These are phyloP conservation scores for Metalampra italica DNA, from an alignment of 2,888 invertebrate genomes.

Conservation along the genomic window DNA sequence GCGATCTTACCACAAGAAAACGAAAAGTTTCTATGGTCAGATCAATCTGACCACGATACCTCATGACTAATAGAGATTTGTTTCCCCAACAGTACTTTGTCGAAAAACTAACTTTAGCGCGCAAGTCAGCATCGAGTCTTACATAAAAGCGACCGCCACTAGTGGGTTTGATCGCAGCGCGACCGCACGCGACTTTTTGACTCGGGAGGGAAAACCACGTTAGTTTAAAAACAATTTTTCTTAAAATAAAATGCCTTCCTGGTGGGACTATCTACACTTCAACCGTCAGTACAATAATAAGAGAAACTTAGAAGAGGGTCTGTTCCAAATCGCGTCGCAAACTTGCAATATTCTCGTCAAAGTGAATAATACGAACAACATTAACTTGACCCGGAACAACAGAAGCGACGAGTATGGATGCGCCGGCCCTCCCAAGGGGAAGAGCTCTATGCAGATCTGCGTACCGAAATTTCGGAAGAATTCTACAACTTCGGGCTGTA, in stretches of 20 bases:
- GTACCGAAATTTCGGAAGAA: slow-evolving; percentile 76
- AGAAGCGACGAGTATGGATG: slow-evolving; percentile 81
- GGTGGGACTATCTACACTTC: slow-evolving; percentile 80
- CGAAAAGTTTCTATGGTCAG: no score
- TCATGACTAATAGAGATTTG: slow-evolving; percentile 13
- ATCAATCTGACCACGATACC: no score
- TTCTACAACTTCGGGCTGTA: slow-evolving; percentile 74
- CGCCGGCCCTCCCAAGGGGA: slow-evolving; percentile 60
- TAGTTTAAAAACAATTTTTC: not conserved
- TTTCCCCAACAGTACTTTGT: slow-evolving; percentile 29
- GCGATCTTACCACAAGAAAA: no score
- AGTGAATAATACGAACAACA: slow-evolving; percentile 87
- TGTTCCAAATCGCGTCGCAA: slow-evolving; percentile 88
- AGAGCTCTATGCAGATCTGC: slow-evolving; percentile 76
- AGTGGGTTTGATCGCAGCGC: slow-evolving; percentile 30
- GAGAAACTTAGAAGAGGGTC: slow-evolving; percentile 84
- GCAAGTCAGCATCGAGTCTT: slow-evolving; percentile 47
- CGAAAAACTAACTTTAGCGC: slow-evolving; percentile 51
- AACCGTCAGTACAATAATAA: slow-evolving; percentile 73
- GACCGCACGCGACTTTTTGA: slow-evolving; percentile 17
- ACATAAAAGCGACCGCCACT: slow-evolving; percentile 35
- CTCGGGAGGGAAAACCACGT: not conserved
- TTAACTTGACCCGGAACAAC: slow-evolving; percentile 81
- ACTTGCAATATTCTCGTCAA: slow-evolving; percentile 87
- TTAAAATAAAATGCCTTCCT: slow-evolving; percentile 69